Evolutionary conservation across 2,797 vertebrate species (phyloP).

Genomic region (Crypturellus tataupa): DNA sequence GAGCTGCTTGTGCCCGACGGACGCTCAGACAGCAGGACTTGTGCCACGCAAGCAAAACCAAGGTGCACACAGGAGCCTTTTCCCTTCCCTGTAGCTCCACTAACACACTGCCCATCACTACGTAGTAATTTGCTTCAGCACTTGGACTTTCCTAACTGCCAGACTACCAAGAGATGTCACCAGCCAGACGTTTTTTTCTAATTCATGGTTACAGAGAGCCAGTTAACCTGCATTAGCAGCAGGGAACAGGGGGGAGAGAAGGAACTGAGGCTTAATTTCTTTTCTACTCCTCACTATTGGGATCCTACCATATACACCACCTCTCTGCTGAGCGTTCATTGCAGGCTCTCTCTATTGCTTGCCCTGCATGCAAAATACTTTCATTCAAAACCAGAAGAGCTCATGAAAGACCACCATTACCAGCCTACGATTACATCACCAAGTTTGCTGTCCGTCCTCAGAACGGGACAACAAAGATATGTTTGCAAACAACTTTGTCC

Average conservation of each 20-base stretch:
- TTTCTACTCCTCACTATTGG: background rate
- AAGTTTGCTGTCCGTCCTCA: background rate
- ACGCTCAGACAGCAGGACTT: background rate
- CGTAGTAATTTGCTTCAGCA: background rate
- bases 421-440: background rate
- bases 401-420: background rate
- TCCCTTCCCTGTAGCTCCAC: background rate
- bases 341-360: background rate
- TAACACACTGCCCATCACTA: background rate
- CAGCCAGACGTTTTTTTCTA: background rate
- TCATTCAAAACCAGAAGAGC: background rate
- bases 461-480: background rate
- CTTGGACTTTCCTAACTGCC: background rate
- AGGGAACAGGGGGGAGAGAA: background rate
- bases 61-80: background rate
- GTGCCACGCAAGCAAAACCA: background rate
- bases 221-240: background rate
- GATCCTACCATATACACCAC: background rate
- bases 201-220: background rate
- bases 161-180: accelerated
- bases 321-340: background rate
- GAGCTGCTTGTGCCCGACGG: background rate
- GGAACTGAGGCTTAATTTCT: background rate
- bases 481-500: background rate
- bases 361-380: background rate